Conservation (phyloP, 2,888 invertebrate species). For the Cephus rjabovi region DNA sequence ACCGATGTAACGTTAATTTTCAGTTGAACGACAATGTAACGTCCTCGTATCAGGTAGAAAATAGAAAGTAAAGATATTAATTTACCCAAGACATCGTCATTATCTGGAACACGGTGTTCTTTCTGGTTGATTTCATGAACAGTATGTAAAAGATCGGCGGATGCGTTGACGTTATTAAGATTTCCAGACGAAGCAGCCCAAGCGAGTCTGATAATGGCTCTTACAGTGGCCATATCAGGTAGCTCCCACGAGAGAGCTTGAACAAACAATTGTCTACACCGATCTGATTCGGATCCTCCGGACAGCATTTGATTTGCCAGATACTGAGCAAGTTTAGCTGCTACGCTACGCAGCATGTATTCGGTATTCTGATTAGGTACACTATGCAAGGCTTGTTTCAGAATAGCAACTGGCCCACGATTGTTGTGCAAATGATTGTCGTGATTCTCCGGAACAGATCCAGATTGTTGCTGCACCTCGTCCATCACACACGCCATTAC, state of each 20-base stretch:
- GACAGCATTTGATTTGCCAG: conserved; percentile 79
- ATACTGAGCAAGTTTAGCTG: conserved; percentile 84
- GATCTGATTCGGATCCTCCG: conserved; percentile 67
- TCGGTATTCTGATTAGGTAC: conserved; percentile 88
- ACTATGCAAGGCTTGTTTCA: conserved; percentile 86
- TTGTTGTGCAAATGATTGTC: conserved; percentile 52
- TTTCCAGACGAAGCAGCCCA: conserved; percentile 84
- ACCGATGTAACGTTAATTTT: too few species aligned
- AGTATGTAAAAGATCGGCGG: conserved; percentile 74
- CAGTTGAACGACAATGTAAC: neutral
- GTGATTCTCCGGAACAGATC: conserved; percentile 66
- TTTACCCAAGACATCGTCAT: conserved; percentile 74
- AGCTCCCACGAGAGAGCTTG: conserved; percentile 76
- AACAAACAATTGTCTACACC: conserved; percentile 68
- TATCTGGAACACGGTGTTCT: conserved; percentile 71
- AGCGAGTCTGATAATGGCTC: conserved; percentile 80
- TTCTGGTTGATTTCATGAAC: conserved; percentile 73
- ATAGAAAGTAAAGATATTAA: neutral
- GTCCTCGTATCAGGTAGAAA: neutral
- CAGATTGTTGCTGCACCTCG: conserved; percentile 68
- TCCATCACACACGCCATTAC: conserved; percentile 75
- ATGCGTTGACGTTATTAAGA: conserved; percentile 71
- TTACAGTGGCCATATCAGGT: conserved; percentile 79
- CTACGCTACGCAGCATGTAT: conserved; percentile 85
- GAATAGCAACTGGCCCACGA: conserved; percentile 68